Evolutionary conservation across 1,140 invertebrate genomes (phyloP).

Genomic region (Heliconius hermathena): DNA sequence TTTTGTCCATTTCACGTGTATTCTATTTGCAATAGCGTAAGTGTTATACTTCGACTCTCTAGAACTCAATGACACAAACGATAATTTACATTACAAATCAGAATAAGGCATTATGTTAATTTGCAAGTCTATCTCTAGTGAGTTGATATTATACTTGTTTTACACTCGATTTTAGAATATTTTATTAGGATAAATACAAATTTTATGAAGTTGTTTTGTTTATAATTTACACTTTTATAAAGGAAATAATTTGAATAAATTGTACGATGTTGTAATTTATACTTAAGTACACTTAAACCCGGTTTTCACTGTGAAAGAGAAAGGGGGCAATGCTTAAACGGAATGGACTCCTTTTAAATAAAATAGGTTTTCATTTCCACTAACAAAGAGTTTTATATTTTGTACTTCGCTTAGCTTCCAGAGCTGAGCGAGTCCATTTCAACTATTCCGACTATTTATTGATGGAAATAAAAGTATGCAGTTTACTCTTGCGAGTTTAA

Average conservation of each 20-base stretch:
- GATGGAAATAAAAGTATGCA: too few species aligned
- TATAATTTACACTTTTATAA: not conserved
- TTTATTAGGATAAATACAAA: not conserved
- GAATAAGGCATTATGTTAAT: slow-evolving; percentile 10
- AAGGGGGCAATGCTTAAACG: too few species aligned
- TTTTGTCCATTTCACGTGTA: not conserved
- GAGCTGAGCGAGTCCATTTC: too few species aligned
- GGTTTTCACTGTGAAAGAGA: too few species aligned
- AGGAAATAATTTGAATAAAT: not conserved
- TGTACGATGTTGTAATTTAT: not conserved
- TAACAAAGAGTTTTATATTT: too few species aligned
- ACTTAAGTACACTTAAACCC: too few species aligned
- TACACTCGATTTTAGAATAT: not conserved
- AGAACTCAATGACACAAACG: slow-evolving; percentile 2
- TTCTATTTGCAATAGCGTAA: not conserved
- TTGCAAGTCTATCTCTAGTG: not conserved
- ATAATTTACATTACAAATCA: slow-evolving; percentile 10
- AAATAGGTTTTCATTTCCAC: too few species aligned
- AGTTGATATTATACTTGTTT: not conserved
- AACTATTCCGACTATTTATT: too few species aligned
- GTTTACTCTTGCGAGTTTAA: too few species aligned
- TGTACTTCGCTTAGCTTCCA: too few species aligned
- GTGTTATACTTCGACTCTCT: not conserved
- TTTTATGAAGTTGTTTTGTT: not conserved
- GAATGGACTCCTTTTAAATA: too few species aligned